phyloP scores from a whole-genome alignment of 2,797 vertebrate species.

The Muscicapa comitata region DNA sequence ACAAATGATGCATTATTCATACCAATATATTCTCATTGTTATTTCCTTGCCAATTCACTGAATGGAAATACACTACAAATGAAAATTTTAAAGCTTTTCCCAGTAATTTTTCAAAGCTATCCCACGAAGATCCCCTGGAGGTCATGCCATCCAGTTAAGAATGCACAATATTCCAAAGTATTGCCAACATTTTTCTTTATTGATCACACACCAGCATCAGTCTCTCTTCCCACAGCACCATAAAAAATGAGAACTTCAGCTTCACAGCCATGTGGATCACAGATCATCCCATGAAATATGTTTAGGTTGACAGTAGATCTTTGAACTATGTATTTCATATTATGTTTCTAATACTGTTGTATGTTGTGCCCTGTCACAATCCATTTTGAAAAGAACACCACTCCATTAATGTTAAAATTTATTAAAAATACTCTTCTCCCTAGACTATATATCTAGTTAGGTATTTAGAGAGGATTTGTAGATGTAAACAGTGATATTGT shows the following conservation, averaged over 20 bases:
- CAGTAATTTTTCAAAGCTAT: conserved; percentile 40
- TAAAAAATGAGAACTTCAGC: not conserved
- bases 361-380: not conserved
- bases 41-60: conserved; percentile 46
- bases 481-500: not conserved
- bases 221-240: not conserved
- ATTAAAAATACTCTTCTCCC: not conserved
- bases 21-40: conserved; percentile 24
- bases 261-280: conserved; percentile 33
- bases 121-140: not conserved
- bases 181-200: conserved; percentile 55
- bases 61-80: conserved; percentile 56
- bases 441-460: not conserved
- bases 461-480: not conserved
- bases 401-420: not conserved
- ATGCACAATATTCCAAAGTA: not conserved
- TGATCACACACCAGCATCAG: conserved; percentile 24
- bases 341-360: not conserved
- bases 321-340: conserved; percentile 15
- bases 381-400: not conserved
- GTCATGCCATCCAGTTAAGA: conserved; percentile 31
- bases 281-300: conserved; percentile 44
- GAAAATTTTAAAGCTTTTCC: conserved; percentile 41
- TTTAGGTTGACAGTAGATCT: conserved; percentile 18
- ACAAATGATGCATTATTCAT: conserved; percentile 1